These are phyloP conservation scores for Eupithecia centaureata DNA, from an alignment of 2,888 invertebrate genomes.

Conservation along the genomic window DNA sequence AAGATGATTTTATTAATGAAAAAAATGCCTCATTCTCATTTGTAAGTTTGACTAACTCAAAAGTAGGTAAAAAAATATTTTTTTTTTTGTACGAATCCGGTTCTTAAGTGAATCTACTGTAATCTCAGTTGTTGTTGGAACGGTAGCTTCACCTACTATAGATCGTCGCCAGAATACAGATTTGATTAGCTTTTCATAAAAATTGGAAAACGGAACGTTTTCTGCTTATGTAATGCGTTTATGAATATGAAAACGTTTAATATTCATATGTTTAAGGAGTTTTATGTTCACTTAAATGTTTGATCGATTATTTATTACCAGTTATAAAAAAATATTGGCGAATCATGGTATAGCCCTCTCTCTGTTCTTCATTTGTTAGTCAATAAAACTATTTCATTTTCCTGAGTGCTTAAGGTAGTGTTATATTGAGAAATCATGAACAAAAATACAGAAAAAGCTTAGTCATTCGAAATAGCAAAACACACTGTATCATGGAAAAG, in stretches of 20 bases:
- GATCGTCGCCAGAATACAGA: conserved; percentile 40
- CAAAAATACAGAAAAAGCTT: conserved; percentile 3
- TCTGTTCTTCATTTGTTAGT: too few relatives aligned
- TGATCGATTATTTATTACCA: neutral
- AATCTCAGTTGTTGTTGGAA: neutral
- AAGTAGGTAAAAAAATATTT: too few relatives aligned
- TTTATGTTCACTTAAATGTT: neutral
- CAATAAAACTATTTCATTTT: neutral
- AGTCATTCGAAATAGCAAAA: neutral
- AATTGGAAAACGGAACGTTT: conserved; percentile 36
- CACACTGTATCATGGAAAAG: neutral
- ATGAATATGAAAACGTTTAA: conserved; percentile 13
- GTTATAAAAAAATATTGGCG: neutral
- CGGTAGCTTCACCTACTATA: conserved; percentile 16
- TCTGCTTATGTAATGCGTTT: conserved; percentile 32
- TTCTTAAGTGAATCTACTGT: neutral
- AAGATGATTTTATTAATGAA: too few relatives aligned
- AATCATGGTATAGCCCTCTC: too few relatives aligned
- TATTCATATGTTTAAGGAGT: neutral
- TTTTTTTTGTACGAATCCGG: too few relatives aligned
- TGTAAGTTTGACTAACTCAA: too few relatives aligned
- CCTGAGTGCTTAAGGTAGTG: neutral
- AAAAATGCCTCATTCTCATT: too few relatives aligned
- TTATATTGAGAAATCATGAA: neutral
- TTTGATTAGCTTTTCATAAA: conserved; percentile 41